Conservation (phyloP, 2,113 vertebrate genomes). For the Gallinago undulata region DNA sequence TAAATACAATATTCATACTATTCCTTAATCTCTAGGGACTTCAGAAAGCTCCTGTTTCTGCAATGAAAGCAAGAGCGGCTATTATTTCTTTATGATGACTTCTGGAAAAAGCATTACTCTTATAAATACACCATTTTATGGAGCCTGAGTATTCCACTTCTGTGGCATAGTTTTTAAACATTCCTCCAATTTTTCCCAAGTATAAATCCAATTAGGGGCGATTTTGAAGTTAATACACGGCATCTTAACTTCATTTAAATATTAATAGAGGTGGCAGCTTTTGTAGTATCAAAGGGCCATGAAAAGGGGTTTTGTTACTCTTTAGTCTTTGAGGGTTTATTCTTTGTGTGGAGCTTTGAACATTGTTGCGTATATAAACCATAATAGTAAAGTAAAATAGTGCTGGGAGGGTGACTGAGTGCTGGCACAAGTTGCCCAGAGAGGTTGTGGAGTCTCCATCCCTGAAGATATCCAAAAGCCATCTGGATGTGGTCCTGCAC, state of each 20-base stretch:
- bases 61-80: background rate
- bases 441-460: background rate
- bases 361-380: background rate
- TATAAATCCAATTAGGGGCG: background rate
- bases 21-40: background rate
- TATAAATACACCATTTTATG: slow-evolving; percentile 28
- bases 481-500: background rate
- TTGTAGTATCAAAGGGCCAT: background rate
- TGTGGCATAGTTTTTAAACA: slow-evolving; percentile 27
- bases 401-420: background rate
- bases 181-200: background rate
- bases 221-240: background rate
- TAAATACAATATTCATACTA: slow-evolving; percentile 24
- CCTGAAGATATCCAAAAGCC: background rate
- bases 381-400: background rate
- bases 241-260: background rate
- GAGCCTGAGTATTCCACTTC: slow-evolving; percentile 13
- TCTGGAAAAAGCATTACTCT: slow-evolving; percentile 43
- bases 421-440: background rate
- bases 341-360: background rate
- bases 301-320: background rate
- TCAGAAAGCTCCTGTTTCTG: slow-evolving; percentile 25
- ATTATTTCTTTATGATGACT: slow-evolving; percentile 1
- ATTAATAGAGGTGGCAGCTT: background rate
- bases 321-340: background rate